Base-by-base conservation (phyloP, 2,888 invertebrate species). In the Machimus rusticus region DNA sequence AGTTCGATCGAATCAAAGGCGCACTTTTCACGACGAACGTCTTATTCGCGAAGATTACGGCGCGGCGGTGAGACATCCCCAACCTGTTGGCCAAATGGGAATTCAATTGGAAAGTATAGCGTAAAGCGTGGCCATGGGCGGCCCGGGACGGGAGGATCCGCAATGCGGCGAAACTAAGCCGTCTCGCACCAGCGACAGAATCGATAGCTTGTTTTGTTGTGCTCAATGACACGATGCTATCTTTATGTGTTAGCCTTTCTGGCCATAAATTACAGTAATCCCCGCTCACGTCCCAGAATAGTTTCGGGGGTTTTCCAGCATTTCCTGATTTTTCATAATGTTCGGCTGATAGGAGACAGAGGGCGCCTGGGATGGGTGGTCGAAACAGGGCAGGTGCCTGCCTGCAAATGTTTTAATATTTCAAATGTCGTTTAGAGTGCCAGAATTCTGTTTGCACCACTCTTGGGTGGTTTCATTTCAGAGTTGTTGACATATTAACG, bases 131-230 rank as follows among this genome's bases (percentile, higher is more conserved):
- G 28, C 3, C 66, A 9, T 66, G 3, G 19, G 9, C 23, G 46
- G n/a, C 19, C 39, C 12, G 76, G 46, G 4, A 23, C 9, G n/a
- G 37, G 43, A n/a, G 39, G 37, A n/a, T 78, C 78, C 78, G 78
- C 78, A 78, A 78, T 78, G 78, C 78, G 78, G 78, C 43, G 78
- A 43, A 78, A 23, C 23, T 37, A 14, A 78, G 16, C 78, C 78
- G 23, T 43, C 43, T 78, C 78, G 43, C 43, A 78, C 46, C 23
- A 43, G 19, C 78, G 39, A 43, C 23, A 43, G 78, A 78, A 78
- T 78, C 78, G 43, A 78, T 78, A 78, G 78, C 78, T 78, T 78
- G 78, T 46, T 78, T 78, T 78, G 78, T 43, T 39, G 37, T 78
- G 39, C 23, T 78, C 78, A 78, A 78, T 78, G 78, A 78, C 78